Base-by-base conservation (phyloP, 2,797 vertebrate genomes). In the Spinibarbus caldwelli region DNA sequence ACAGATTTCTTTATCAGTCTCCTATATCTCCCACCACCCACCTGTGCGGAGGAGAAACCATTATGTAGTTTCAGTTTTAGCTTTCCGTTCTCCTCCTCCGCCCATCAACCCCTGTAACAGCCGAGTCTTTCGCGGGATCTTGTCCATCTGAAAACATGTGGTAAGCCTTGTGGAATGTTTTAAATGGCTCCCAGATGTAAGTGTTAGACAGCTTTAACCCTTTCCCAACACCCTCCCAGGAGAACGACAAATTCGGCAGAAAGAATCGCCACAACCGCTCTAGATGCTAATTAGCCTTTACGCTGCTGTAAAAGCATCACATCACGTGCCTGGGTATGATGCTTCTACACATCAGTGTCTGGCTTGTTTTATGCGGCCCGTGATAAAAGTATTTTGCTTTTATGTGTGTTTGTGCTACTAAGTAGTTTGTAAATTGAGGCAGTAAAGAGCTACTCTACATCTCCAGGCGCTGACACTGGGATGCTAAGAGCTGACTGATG, bases 121-220 rank as follows among this genome's bases (percentile, higher is more conserved):
- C 91, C 92, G 85, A 95, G 94, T 91, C 92, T 95, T 95, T 95
- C 81, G 93, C 93, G 94, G 94, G 95, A 95, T 94, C 94, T 93
- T 94, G 94, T 94, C 94, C 95, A 95, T 95, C 94, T 95, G 93
- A 96, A 95, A 95, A 95, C 94, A 96, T 96, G 95, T 95, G 95
- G 95, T 96, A 96, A 96, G 95, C 93, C 94, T 94, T 92, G 92
- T 95, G 95, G 95, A 96, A 96, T 96, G 95, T 93, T 92, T 95
- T 93, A 94, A 95, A 96, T 94, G 93, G 94, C 90, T 96, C 94
- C 95, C 95, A 96, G 95, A 96, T 96, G 95, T 96, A 95, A 93
- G 92, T 92, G 47, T 91, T 93, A 95, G 94, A 94, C 93, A 90
- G 91, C 90, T 93, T 96, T 96, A 95, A 96, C 95, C 94, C 95